Base-by-base conservation (phyloP, 2,797 vertebrate species). In the Aselliscus stoliczkanus region DNA sequence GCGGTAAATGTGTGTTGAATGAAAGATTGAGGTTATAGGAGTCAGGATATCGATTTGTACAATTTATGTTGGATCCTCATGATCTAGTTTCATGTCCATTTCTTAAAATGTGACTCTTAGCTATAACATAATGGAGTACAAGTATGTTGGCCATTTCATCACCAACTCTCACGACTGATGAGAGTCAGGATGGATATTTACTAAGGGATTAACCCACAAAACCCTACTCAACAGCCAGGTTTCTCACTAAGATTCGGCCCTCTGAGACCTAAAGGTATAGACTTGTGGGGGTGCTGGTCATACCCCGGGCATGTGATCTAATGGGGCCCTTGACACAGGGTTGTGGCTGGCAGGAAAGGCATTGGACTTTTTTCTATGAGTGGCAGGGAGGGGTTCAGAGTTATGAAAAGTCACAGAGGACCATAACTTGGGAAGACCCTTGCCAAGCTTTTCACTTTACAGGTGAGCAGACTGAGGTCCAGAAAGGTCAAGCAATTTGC, bases 281-380 rank as follows among this genome's bases (percentile, higher is more conserved):
- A 25, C 6, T 21, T 23, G 3, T 29, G 23, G 4, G 8, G 18
- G 25, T 18, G n/a, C 0, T 0, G 2, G 8, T 44, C 12, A 73
- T 27, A 17, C 27, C 14, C 52, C 39, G 29, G 44, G 7, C 10
- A 17, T 37, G 27, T 44, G 67, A 37, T 37, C 7, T 44, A 29
- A 15, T 37, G 27, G 47, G 52, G 18, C 37, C 44, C 29, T 64
- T 23, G 44, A 47, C 76, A 62, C 29, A 7, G 20, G 9, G 25
- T 56, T 54, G 47, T 39, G 14, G 47, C 25, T 23, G 37, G 8
- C 23, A 72, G 56, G 29, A 39, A 72, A 52, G 13, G 29, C 47
- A 56, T 0, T 25, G 7, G 44, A 23, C 18, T 91, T 52, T 70
- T 44, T 81, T 44, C 72, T 9, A 8, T 0, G 3, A 42, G 11